Conservation (phyloP, 2,113 vertebrate species). For the Lophura nycthemera region DNA sequence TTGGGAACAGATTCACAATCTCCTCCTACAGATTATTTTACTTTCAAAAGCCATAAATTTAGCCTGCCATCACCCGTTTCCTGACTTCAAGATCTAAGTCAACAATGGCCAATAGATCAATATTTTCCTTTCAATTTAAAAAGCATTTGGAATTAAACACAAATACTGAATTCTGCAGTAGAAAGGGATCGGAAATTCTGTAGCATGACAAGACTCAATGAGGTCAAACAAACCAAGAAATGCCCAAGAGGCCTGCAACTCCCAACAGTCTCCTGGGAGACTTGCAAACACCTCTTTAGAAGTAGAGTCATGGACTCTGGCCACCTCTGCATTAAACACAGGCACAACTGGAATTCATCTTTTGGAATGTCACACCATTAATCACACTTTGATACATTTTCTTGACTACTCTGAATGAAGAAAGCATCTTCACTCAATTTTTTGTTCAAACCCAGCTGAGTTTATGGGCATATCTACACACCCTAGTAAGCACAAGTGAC, state of each 20-base stretch:
- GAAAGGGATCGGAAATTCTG: neutral
- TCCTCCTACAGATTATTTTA: neutral
- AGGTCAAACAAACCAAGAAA: neutral
- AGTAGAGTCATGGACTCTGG: neutral
- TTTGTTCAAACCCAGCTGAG: neutral
- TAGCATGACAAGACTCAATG: neutral
- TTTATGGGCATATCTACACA: neutral
- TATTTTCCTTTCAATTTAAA: neutral
- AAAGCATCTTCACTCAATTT: neutral
- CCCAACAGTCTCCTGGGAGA: neutral
- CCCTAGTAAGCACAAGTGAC: neutral
- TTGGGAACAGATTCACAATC: neutral
- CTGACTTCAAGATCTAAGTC: neutral
- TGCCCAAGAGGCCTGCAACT: neutral
- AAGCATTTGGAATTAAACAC: neutral
- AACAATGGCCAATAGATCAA: rapidly evolving
- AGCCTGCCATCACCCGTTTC: neutral
- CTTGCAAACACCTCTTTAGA: neutral
- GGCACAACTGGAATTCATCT: neutral
- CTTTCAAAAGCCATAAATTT: neutral
- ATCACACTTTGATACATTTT: neutral
- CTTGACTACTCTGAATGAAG: neutral
- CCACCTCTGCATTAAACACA: neutral
- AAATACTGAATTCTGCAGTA: neutral
- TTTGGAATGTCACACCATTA: neutral